These are phyloP conservation scores for Aplysina aerophoba DNA, from an alignment of 37 sponge, comb jelly and placozoan species.

Conservation along the genomic window DNA sequence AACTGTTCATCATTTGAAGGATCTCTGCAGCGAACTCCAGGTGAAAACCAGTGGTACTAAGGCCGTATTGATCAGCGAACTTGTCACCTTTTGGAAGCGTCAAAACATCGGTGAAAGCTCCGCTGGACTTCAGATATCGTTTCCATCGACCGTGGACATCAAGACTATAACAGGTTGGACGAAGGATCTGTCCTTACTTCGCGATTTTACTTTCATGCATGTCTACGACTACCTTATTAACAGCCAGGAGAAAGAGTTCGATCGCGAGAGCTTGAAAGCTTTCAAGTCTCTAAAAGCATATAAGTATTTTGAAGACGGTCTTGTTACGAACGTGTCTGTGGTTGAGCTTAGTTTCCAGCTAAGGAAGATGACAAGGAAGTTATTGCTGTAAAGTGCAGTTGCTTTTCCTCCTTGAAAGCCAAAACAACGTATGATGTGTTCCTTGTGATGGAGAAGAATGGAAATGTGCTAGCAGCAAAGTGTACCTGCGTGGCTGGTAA, in stretches of 20 bases:
- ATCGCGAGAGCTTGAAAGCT: slow-evolving; percentile 2
- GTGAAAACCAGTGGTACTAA: too few species aligned
- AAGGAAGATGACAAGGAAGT: background rate
- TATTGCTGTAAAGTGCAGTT: background rate
- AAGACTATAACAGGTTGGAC: too few species aligned
- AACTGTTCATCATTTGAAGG: too few species aligned
- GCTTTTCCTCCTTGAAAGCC: slow-evolving; percentile 9
- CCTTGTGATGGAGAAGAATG: background rate
- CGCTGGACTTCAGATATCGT: too few species aligned
- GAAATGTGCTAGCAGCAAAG: background rate
- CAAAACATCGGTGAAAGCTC: too few species aligned
- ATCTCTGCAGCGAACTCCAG: too few species aligned
- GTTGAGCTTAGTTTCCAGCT: too few species aligned
- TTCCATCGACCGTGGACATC: too few species aligned
- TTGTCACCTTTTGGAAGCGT: too few species aligned
- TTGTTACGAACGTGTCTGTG: background rate
- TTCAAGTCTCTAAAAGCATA: slow-evolving; percentile 16
- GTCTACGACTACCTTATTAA: background rate
- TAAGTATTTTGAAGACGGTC: slow-evolving; percentile 11
- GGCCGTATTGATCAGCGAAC: too few species aligned
- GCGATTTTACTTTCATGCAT: background rate
- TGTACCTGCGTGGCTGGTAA: slow-evolving; percentile 22
- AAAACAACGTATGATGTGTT: slow-evolving; percentile 2
- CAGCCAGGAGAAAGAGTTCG: slow-evolving; percentile 10
- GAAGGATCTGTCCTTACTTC: background rate